Percentiles rank a stretch among this genome's conserved stretches.
phyloP scores from a whole-genome alignment of 2,888 invertebrate species.

The Sthenelais limicola region DNA sequence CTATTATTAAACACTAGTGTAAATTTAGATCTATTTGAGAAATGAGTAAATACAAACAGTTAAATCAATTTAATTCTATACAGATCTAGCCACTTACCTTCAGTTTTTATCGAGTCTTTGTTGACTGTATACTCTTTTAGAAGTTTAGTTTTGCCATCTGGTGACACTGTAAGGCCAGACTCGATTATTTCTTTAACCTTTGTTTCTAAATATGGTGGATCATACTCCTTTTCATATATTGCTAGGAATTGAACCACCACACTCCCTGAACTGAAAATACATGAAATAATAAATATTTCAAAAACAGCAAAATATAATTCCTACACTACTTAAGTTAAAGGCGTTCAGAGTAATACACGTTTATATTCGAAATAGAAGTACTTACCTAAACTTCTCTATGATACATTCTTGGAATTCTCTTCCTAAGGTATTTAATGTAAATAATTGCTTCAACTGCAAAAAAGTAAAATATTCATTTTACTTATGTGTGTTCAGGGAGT shows the following conservation, averaged over 20 bases:
- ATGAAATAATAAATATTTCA: too few species aligned
- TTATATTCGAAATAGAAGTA: too few species aligned
- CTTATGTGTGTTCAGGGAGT: too few species aligned
- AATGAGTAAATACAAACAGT: too few species aligned
- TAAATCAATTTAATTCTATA: too few species aligned
- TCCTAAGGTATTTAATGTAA: conserved; percentile 9
- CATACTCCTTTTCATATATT: conserved; percentile 24
- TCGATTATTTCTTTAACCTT: not conserved
- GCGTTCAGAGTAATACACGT: too few species aligned
- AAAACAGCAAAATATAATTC: too few species aligned
- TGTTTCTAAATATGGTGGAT: conserved; percentile 14
- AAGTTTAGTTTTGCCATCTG: not conserved
- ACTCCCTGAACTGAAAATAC: conserved; percentile 24
- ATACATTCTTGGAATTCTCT: not conserved
- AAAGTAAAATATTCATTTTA: too few species aligned
- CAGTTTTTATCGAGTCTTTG: not conserved
- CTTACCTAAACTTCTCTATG: conserved; percentile 24
- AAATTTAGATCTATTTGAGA: too few species aligned
- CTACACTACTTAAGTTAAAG: too few species aligned
- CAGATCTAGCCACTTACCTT: too few species aligned
- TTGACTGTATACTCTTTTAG: conserved; percentile 5
- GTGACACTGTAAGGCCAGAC: not conserved
- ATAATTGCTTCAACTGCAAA: conserved; percentile 21
- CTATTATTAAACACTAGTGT: too few species aligned
- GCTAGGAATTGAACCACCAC: not conserved